phyloP scores from a whole-genome alignment of 37 sponge, comb jelly and placozoan species.

The Eunapius fragilis region DNA sequence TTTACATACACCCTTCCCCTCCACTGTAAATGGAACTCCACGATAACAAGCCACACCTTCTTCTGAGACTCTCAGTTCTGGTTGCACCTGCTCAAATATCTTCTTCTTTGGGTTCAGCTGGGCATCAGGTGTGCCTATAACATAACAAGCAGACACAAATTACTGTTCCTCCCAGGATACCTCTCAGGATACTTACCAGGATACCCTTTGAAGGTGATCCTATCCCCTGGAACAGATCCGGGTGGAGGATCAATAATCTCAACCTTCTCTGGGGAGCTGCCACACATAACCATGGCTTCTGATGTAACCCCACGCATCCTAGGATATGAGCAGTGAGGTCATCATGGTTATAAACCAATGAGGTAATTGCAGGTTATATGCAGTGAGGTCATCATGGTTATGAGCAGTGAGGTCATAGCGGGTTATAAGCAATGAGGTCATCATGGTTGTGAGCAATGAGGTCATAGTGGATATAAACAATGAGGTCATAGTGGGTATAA shows the following conservation, averaged over 20 bases:
- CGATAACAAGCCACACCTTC: conserved; percentile 84
- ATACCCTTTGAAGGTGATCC: conserved; percentile 84
- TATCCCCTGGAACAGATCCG: conserved; percentile 85
- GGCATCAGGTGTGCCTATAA: conserved; percentile 83
- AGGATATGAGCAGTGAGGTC: background rate
- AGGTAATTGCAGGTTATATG: too few species aligned
- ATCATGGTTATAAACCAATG: background rate
- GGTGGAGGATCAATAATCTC: conserved; percentile 91
- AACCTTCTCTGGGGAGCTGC: conserved; percentile 53
- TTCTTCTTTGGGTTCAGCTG: conserved; percentile 96
- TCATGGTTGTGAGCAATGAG: too few species aligned
- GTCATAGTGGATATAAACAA: too few species aligned
- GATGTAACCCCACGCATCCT: conserved; percentile 92
- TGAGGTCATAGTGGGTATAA: too few species aligned
- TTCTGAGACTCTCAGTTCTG: conserved; percentile 70
- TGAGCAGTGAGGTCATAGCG: too few species aligned
- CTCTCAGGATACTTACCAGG: conserved; percentile 38
- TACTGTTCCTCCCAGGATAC: too few species aligned
- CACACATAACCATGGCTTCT: conserved; percentile 99
- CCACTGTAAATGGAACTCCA: conserved; percentile 66
- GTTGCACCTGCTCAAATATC: conserved; percentile 84
- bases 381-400: too few species aligned
- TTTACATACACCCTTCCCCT: conserved; percentile 80
- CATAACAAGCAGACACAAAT: too few species aligned
- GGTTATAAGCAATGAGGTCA: too few species aligned